Percentiles rank a stretch among this genome's conserved stretches.
Evolutionary conservation across 2,888 invertebrate genomes (phyloP).

Genomic region (Watsonalla binaria): DNA sequence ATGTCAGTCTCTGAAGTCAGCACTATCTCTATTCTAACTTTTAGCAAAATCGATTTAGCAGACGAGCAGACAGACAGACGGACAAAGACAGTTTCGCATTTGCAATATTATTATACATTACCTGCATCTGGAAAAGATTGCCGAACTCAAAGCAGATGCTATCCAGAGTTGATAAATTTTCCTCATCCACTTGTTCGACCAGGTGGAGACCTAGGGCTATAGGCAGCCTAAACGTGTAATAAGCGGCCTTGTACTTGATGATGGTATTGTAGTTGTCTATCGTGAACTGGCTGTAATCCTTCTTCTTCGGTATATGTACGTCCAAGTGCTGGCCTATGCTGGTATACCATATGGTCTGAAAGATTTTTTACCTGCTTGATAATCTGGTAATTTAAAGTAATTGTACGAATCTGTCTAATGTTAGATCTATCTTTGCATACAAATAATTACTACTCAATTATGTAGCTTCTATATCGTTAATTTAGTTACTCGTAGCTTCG

Average conservation of each 20-base stretch:
- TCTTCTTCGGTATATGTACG: constrained; percentile 72
- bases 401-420: too few species aligned
- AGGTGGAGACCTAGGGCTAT: constrained; percentile 89
- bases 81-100: too few species aligned
- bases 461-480: too few species aligned
- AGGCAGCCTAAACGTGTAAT: constrained; percentile 93
- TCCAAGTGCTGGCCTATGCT: constrained; percentile 89
- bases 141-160: constrained; percentile 91
- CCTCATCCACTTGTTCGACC: constrained; percentile 81
- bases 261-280: constrained; percentile 90
- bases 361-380: constrained; percentile 4
- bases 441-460: too few species aligned
- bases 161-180: constrained; percentile 84
- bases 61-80: neutral
- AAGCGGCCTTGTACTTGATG: constrained; percentile 91
- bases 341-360: constrained; percentile 77
- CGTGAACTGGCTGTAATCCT: constrained; percentile 77
- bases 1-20: too few species aligned
- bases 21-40: too few species aligned
- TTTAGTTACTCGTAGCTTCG: too few species aligned
- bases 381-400: too few species aligned
- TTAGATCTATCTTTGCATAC: too few species aligned
- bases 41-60: neutral
- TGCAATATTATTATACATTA: constrained; percentile 59
- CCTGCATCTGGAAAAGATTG: constrained; percentile 94